Evolutionary conservation across 1,140 invertebrate species (phyloP).

Genomic region (Cherax destructor): DNA sequence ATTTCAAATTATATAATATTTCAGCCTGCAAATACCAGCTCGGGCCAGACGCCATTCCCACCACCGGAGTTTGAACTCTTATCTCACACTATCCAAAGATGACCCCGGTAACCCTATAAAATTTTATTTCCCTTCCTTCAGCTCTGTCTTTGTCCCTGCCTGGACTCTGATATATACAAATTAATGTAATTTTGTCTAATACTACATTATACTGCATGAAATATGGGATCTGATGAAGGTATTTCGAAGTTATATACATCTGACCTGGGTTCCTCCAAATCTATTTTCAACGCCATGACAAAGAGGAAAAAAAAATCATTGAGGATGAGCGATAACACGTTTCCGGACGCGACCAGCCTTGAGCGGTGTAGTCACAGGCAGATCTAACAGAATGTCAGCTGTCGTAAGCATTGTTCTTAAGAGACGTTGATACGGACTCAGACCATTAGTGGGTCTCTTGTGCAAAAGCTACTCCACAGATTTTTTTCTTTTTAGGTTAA

Average conservation of each 20-base stretch:
- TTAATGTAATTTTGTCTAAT: background rate
- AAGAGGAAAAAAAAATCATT: background rate
- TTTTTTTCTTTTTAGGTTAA: no score
- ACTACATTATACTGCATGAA: background rate
- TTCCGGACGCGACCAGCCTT: background rate
- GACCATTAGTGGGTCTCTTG: no score
- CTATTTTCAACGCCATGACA: background rate
- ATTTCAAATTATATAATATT: background rate
- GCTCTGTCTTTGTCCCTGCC: background rate
- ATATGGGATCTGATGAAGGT: background rate
- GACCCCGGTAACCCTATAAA: background rate
- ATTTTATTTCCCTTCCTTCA: background rate
- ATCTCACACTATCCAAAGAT: background rate
- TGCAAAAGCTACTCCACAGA: no score
- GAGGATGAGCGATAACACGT: background rate
- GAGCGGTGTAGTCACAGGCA: no score
- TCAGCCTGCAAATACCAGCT: background rate
- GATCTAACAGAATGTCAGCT: no score
- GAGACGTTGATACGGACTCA: no score
- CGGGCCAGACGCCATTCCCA: background rate
- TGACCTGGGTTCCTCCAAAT: background rate
- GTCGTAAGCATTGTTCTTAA: no score
- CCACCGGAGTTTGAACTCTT: background rate
- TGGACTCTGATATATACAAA: background rate
- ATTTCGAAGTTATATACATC: background rate